Percentiles rank a stretch among this genome's conserved stretches.
phyloP scores from a whole-genome alignment of 2,113 vertebrate species.

The Brienomyrus longianalis region DNA sequence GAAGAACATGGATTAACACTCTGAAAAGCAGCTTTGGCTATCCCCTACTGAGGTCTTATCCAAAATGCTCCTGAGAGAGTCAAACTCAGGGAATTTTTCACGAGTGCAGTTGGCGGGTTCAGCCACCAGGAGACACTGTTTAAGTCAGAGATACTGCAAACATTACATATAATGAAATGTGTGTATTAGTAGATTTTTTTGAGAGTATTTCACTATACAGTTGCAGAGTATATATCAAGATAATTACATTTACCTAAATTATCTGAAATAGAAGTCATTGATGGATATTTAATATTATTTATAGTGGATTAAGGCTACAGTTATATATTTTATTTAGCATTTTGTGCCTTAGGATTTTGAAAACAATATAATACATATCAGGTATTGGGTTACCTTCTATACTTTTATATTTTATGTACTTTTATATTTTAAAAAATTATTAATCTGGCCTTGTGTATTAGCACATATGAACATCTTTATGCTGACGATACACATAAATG shows the following conservation, averaged over 20 bases:
- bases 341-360: background rate
- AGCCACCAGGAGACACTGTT: conserved; percentile 5
- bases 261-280: background rate
- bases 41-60: conserved; percentile 41
- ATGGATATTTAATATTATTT: background rate
- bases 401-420: background rate
- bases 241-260: background rate
- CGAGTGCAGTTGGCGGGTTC: conserved; percentile 53
- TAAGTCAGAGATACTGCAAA: background rate
- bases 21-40: conserved; percentile 17
- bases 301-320: background rate
- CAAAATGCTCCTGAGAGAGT: conserved; percentile 55
- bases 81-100: conserved; percentile 39
- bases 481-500: background rate
- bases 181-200: background rate
- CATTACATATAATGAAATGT: too few species aligned
- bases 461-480: background rate
- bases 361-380: background rate
- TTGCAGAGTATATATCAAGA: background rate
- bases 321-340: background rate
- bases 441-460: background rate
- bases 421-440: background rate
- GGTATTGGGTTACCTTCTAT: background rate
- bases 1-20: conserved; percentile 52
- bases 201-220: background rate